Base-by-base conservation (phyloP, 2,888 invertebrate genomes). In the Silvanus unidentatus region DNA sequence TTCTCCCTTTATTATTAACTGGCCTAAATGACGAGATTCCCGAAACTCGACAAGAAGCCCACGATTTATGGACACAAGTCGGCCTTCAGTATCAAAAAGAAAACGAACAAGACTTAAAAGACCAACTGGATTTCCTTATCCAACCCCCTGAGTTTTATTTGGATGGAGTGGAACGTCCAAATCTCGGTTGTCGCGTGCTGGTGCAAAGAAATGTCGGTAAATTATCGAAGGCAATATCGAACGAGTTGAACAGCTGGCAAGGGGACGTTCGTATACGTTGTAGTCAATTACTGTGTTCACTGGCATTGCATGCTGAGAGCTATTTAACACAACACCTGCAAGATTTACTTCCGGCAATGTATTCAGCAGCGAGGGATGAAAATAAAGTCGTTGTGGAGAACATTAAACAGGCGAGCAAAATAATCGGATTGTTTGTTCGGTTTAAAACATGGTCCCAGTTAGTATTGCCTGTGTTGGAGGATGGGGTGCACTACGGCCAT, bases 91-190 rank as follows among this genome's bases (percentile, higher is more conserved):
- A 85, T 69, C 80, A 86, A 68, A 75, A 81, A 34, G 96, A 96
- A 68, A 96, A 96, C 70, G 87, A 93, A 60, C 80, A 82, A 36
- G 91, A 95, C 48, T 71, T 94, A 1, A 91, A 90, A 64, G 88
- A 92, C 64, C 82, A 84, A 68, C 70, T 87, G 40, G 90, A 94
- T 68, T 89, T 86, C 66, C 75, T 84, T 6, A 77, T 78, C 44
- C 76, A 79, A 41, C 72, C 76, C 2, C 82, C 84, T 0, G 63
- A 73, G 2, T 85, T 91, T 65, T 94, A 94, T 72, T 92, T 92
- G 1, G 65, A 75, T 37, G 70, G 76, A 54, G 71, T 87, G 9
- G 73, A 75, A 46, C 77, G 94, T n/a, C 93, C 94, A 0, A 88
- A 88, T 60, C 74, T 94, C 13, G 94, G 94, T 1, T 96, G 96